Conservation (phyloP, 2,113 vertebrate species). For the Coptodon rendalli region DNA sequence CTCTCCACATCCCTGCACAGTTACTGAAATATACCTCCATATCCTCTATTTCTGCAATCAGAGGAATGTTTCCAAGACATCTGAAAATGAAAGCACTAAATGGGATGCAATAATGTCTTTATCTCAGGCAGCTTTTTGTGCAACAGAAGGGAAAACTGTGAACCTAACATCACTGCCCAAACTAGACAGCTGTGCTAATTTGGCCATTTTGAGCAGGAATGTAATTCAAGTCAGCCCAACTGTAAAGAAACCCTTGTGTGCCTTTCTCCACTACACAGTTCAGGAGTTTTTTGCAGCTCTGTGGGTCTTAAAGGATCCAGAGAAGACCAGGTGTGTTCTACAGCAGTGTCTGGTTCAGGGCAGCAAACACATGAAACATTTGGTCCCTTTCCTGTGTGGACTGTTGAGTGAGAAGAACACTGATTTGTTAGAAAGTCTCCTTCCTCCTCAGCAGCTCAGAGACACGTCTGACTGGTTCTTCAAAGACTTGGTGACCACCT, state of each 20-base stretch:
- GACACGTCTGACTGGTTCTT: rapidly evolving
- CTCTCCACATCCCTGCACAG: background rate
- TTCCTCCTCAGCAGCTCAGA: background rate
- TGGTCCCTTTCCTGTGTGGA: background rate
- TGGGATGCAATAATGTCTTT: rapidly evolving
- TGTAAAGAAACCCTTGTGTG: rapidly evolving
- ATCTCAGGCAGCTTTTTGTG: background rate
- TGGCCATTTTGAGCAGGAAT: rapidly evolving
- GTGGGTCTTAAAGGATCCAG: background rate
- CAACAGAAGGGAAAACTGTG: background rate
- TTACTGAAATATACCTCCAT: rapidly evolving
- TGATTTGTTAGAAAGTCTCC: rapidly evolving
- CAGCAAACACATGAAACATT: background rate
- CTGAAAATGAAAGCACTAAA: background rate
- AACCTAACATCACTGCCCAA: rapidly evolving
- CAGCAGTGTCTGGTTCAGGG: background rate
- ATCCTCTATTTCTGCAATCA: background rate
- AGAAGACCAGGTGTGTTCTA: background rate
- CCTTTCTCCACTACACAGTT: background rate
- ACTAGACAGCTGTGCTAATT: rapidly evolving
- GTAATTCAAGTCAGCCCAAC: rapidly evolving
- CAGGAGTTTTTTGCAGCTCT: background rate
- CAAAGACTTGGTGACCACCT: rapidly evolving
- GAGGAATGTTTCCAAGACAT: rapidly evolving
- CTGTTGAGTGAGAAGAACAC: rapidly evolving